Evolutionary conservation across 2,888 invertebrate genomes (phyloP), one percentile per base, ranked within the genome.

Genomic region (Acleris sparsana): DNA sequence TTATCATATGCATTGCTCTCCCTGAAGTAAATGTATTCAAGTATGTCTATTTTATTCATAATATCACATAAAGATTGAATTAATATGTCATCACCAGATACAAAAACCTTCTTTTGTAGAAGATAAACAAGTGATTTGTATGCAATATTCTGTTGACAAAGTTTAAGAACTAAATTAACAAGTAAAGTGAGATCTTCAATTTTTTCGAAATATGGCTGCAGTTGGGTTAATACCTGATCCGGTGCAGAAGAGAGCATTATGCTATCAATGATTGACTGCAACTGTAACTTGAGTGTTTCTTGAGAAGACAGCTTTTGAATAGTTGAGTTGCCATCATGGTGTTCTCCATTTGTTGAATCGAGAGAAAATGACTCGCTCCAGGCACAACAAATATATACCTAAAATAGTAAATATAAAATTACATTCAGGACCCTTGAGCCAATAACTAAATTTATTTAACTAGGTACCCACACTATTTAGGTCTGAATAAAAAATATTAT

Each of bases 21-120:
- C 71, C 85, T 86, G 67, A 92, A 92, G 64, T 78, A 72, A 48
- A 92, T 86, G 68, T 92, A 92, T 75, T 92, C 92, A 58, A 87
- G 71, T 61, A 92, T 78, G 78, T 92, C 92, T 62, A 86, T 75
- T 83, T 92, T 92, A 57, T 85, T 86, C 69, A 88, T 80, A 51
- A 86, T 72, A 70, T 90, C 89, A 71, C 75, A 77, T 56, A 89
- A 72, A 58, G 73, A 67, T 66, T 76, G 73, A 6, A 81, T 77
- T 5, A 82, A 69, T 58, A 75, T 62, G 65, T 72, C 71, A 73
- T 83, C 74, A 69, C 81, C 76, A 62, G 69, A 75, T 56, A 61
- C 71, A 77, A 78, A 80, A 52, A 87, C 76, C 78, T 77, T 81
- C 73, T 84, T 87, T 76, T 91, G 89, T 46, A 92, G 76, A 64